Evolutionary conservation across 2,113 vertebrate species (phyloP), one percentile per base, ranked within the genome.

Genomic region (Cichladusa arquata): DNA sequence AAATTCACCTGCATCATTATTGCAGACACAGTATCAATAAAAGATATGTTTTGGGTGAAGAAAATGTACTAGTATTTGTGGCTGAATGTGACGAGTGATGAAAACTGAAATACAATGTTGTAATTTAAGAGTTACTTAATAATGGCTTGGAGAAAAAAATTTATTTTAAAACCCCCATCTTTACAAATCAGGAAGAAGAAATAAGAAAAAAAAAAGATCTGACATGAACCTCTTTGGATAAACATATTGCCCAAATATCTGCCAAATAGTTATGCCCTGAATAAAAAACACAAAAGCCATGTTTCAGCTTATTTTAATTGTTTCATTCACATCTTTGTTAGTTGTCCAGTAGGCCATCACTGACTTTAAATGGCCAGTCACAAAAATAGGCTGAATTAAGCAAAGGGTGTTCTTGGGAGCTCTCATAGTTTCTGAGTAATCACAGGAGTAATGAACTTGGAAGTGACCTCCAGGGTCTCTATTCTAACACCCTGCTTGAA

Each of bases 1-100:
- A 98, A 98, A 98, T 98, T 98, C 98, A 98, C 98, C 97, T 96
- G 98, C 97, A 97, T 98, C 98, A 96, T 98, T 97, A 98, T 98
- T 67, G 96, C 97, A 96, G 97, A 87, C 97, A 98, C 81, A 64
- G 78, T 95, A 94, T 96, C 95, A 97, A 98, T 98, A 95, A 96
- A 97, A 97, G 73, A 97, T 95, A 97, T 72, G 88, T 96, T 97
- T 95, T 96, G 88, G 81, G 78, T 96, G 95, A 92, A 97, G 96
- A 97, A 98, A 98, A 97, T 94, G 86, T 57, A 57, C 84, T 89
- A 86, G 94, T 84, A 91, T 92, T 94, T 86, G 87, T 73, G 25
- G 50, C 23, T 94, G 95, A 93, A 73, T 77, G 81, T 65, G 65
- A 65, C 26, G 72, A 81, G 48, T 65, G 40, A 50, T 80, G 70